These are phyloP conservation scores for Stenodema calcarata DNA, from an alignment of 2,888 invertebrate genomes.

Conservation along the genomic window DNA sequence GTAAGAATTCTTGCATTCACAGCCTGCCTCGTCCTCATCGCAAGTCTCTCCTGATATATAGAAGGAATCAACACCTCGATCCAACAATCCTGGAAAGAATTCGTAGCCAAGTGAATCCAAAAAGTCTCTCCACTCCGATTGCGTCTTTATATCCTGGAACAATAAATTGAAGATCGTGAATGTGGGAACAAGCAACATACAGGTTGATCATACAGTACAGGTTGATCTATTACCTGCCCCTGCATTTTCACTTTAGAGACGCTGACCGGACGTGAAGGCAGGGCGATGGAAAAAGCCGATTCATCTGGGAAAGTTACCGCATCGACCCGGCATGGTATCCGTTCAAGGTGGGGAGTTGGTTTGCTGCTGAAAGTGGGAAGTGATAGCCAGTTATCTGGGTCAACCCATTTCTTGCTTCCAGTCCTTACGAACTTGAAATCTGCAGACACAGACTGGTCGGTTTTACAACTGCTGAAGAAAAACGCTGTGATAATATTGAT, in stretches of 20 bases:
- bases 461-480: too few species aligned
- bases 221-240: conserved; percentile 30
- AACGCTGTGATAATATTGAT: too few species aligned
- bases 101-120: neutral
- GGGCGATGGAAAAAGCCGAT: conserved; percentile 51
- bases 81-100: neutral
- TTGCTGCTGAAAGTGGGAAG: neutral
- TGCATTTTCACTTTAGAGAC: conserved; percentile 33
- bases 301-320: conserved; percentile 51
- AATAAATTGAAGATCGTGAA: neutral
- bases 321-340: conserved; percentile 55
- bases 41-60: conserved; percentile 47
- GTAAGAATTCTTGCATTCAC: conserved; percentile 54
- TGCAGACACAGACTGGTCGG: neutral
- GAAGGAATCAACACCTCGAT: neutral
- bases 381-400: conserved; percentile 55
- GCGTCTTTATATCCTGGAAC: neutral
- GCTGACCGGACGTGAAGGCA: conserved; percentile 34
- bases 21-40: conserved; percentile 47
- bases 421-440: conserved; percentile 51
- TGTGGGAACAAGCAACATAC: too few species aligned
- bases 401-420: conserved; percentile 52
- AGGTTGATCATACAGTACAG: neutral
- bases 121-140: neutral
- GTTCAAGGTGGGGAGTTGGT: conserved; percentile 56